Evolutionary conservation across 2,888 invertebrate species (phyloP).

Genomic region (Tetragonisca angustula): DNA sequence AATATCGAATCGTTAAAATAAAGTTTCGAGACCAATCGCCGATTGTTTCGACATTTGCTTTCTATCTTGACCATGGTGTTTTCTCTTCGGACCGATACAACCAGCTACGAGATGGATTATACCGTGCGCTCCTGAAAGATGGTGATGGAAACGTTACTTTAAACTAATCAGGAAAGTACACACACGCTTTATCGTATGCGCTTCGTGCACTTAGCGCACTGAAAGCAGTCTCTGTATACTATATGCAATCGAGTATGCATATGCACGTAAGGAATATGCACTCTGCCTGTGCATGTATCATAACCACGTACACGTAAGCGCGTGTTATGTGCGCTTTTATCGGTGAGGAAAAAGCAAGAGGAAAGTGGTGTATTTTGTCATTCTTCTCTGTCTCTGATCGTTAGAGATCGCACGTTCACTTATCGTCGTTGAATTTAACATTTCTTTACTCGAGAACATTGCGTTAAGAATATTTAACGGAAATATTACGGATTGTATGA

Average conservation of each 20-base stretch:
- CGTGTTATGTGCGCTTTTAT: constrained; percentile 28
- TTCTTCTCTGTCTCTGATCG: background rate
- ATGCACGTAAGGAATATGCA: constrained; percentile 24
- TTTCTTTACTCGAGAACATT: too few species aligned
- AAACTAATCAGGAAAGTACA: constrained; percentile 57
- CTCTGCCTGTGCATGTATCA: constrained; percentile 27
- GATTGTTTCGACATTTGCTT: background rate
- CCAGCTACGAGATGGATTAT: constrained; percentile 14
- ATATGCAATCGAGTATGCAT: constrained; percentile 10
- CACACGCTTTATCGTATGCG: constrained; percentile 45
- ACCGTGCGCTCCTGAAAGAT: constrained; percentile 1
- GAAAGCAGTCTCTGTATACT: constrained; percentile 6
- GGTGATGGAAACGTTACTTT: constrained; percentile 27
- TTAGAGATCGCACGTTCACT: background rate
- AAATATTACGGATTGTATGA: too few species aligned
- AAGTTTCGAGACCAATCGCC: background rate
- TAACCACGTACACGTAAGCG: constrained; percentile 9
- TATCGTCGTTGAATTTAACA: background rate
- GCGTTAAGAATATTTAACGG: too few species aligned
- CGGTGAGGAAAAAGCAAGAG: constrained; percentile 13
- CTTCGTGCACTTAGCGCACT: constrained; percentile 50
- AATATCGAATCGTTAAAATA: too few species aligned
- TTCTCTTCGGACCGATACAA: background rate
- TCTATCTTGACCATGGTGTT: background rate
- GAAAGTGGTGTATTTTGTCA: constrained; percentile 1